These are phyloP conservation scores for Pseudopodoces humilis DNA, from an alignment of 2,113 vertebrate genomes.

Conservation along the genomic window DNA sequence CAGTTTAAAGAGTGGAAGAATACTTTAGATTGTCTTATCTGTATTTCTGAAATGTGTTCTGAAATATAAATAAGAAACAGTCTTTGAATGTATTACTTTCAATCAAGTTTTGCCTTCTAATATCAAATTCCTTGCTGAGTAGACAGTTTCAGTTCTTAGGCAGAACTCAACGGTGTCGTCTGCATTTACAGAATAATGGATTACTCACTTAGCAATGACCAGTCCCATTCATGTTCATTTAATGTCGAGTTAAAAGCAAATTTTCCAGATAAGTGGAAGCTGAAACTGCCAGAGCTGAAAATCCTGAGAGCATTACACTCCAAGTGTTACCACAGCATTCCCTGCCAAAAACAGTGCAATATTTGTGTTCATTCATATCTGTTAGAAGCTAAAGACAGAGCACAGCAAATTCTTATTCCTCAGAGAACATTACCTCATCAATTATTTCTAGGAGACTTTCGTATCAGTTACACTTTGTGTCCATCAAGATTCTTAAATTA, in stretches of 20 bases:
- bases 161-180: not conserved
- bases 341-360: not conserved
- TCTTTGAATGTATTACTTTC: not conserved
- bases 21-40: not conserved
- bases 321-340: not conserved
- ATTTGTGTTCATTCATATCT: not conserved
- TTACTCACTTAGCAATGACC: not conserved
- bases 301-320: not conserved
- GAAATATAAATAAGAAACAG: not conserved
- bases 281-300: not conserved
- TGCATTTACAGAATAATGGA: not conserved
- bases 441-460: slow-evolving; percentile 42
- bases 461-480: slow-evolving; percentile 21
- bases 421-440: slow-evolving; percentile 13
- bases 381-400: not conserved
- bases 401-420: slow-evolving; percentile 15
- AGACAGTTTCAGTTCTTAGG: not conserved
- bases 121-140: not conserved
- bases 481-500: slow-evolving; percentile 48
- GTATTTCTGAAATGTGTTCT: not conserved
- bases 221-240: not conserved
- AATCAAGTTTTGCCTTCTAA: not conserved
- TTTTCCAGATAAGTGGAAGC: not conserved
- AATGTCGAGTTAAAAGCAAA: not conserved
- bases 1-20: not conserved